phyloP scores from a whole-genome alignment of 2,797 vertebrate species.

The Sarcoramphus papa region DNA sequence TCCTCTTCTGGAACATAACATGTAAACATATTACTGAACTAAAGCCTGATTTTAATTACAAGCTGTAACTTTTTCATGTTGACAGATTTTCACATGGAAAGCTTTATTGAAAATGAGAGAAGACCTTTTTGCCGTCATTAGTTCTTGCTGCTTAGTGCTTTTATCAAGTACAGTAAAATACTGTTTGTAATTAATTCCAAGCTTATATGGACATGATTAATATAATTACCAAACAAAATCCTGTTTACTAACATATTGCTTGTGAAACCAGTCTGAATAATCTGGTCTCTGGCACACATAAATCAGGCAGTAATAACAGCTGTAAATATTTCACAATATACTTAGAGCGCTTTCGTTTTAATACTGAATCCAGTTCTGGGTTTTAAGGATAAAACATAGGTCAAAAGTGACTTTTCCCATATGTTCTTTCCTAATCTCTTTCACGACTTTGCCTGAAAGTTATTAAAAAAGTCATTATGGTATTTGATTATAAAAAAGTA shows the following conservation, averaged over 20 bases:
- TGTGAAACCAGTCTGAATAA: slow-evolving; percentile 65
- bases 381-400: slow-evolving; percentile 61
- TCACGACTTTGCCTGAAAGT: slow-evolving; percentile 3
- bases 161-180: slow-evolving; percentile 56
- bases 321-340: slow-evolving; percentile 68
- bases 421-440: slow-evolving; percentile 53
- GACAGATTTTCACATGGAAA: slow-evolving; percentile 62
- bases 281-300: slow-evolving; percentile 61
- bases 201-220: slow-evolving; percentile 60
- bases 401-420: slow-evolving; percentile 44
- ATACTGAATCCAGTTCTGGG: slow-evolving; percentile 50
- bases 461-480: slow-evolving; percentile 27
- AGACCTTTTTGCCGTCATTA: slow-evolving; percentile 47
- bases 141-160: slow-evolving; percentile 64
- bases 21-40: slow-evolving; percentile 48
- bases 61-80: slow-evolving; percentile 60
- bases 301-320: slow-evolving; percentile 67
- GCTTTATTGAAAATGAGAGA: slow-evolving; percentile 65
- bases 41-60: slow-evolving; percentile 49
- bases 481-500: neutral
- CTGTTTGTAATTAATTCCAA: slow-evolving; percentile 62
- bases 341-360: slow-evolving; percentile 67
- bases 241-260: slow-evolving; percentile 66
- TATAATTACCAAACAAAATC: slow-evolving; percentile 68
- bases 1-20: slow-evolving; percentile 44